phyloP scores from a whole-genome alignment of 2,888 invertebrate species.

The Chaetoderma sp. region DNA sequence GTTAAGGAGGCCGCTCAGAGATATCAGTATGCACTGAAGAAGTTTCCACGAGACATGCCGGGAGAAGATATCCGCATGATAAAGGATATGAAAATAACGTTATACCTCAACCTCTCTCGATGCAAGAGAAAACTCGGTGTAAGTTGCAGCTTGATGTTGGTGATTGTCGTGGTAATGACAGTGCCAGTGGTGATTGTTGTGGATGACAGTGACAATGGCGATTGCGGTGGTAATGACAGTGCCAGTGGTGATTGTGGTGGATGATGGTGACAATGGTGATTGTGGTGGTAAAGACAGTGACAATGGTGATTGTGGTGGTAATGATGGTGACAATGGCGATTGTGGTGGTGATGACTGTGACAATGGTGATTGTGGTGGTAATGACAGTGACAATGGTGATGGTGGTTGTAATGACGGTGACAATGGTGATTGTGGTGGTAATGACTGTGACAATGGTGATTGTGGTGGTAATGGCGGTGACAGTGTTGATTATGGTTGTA shows the following conservation, averaged over 20 bases:
- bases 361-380: too few relatives aligned
- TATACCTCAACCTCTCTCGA: conserved; percentile 89
- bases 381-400: too few relatives aligned
- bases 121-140: conserved; percentile 95
- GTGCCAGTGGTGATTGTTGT: neutral
- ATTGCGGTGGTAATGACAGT: neutral
- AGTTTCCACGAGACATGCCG: conserved; percentile 77
- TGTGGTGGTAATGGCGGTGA: too few relatives aligned
- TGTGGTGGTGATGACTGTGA: neutral
- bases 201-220: too few relatives aligned
- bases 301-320: too few relatives aligned
- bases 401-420: too few relatives aligned
- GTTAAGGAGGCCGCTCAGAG: conserved; percentile 94
- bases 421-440: too few relatives aligned
- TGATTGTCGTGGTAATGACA: too few relatives aligned
- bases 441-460: too few relatives aligned
- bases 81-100: conserved; percentile 87
- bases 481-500: too few relatives aligned
- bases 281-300: too few relatives aligned
- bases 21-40: conserved; percentile 93
- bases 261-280: neutral
- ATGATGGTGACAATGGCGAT: neutral
- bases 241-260: too few relatives aligned
- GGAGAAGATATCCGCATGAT: conserved; percentile 77
- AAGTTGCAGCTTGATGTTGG: conserved; percentile 71